Conservation (phyloP, 2,113 vertebrate genomes). For the Odontophorus gujanensis region DNA sequence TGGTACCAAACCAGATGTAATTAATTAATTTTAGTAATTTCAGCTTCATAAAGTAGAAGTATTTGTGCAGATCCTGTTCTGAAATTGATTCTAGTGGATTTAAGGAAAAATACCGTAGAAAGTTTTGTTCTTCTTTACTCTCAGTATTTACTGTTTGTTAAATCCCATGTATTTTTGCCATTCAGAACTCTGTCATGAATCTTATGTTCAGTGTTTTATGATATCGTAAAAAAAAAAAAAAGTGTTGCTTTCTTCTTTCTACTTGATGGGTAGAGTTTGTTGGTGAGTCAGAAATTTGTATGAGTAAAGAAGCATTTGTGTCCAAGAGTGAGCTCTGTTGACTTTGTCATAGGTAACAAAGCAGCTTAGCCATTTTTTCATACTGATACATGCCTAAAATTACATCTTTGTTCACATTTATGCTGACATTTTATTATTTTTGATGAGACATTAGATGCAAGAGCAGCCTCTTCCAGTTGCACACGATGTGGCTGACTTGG, state of each 20-base stretch:
- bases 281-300: background rate
- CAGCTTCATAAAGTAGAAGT: background rate
- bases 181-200: background rate
- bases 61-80: background rate
- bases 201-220: background rate
- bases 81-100: background rate
- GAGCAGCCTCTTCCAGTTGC: background rate
- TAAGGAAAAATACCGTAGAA: background rate
- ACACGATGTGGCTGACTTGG: background rate
- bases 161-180: background rate
- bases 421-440: background rate
- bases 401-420: background rate
- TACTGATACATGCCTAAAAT: background rate
- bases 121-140: background rate
- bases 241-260: background rate
- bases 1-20: background rate
- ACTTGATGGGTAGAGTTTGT: background rate
- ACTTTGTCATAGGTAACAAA: background rate
- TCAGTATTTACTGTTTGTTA: background rate
- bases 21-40: background rate
- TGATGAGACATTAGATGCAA: background rate
- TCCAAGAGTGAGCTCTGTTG: background rate
- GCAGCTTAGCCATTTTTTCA: background rate
- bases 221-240: background rate
- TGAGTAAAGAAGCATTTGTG: background rate